Evolutionary conservation across 2,888 invertebrate genomes (phyloP).

Genomic region (Oasisia sp.): DNA sequence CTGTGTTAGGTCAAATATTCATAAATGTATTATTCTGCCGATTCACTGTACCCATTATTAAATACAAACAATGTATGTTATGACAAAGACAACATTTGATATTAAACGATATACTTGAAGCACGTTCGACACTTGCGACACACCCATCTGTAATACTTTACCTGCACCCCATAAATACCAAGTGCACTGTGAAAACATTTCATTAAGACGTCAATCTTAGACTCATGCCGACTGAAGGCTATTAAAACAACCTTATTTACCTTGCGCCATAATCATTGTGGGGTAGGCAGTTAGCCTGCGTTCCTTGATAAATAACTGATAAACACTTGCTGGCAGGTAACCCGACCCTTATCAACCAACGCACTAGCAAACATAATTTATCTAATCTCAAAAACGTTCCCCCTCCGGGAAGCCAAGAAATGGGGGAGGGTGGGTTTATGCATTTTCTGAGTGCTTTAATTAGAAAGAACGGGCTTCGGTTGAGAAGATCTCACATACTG

Average conservation of each 20-base stretch:
- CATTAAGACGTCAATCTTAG: neutral
- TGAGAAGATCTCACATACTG: neutral
- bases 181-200: neutral
- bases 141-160: neutral
- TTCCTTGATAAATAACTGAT: neutral
- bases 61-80: neutral
- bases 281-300: neutral
- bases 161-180: neutral
- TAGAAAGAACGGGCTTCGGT: neutral
- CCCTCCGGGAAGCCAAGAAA: neutral
- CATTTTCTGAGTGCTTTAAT: neutral
- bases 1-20: no score
- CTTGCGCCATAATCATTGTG: neutral
- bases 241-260: slow-evolving; percentile 19
- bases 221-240: neutral
- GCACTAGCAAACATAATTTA: neutral
- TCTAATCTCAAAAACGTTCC: slow-evolving; percentile 6
- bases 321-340: neutral
- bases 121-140: neutral
- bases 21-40: no score
- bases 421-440: neutral
- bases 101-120: neutral
- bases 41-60: no score
- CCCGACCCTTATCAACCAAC: neutral
- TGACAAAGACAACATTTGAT: neutral